Base-by-base conservation (phyloP, 30 jellyfish, hydroid and myxozoan genomes). In the Aurelia aurita region DNA sequence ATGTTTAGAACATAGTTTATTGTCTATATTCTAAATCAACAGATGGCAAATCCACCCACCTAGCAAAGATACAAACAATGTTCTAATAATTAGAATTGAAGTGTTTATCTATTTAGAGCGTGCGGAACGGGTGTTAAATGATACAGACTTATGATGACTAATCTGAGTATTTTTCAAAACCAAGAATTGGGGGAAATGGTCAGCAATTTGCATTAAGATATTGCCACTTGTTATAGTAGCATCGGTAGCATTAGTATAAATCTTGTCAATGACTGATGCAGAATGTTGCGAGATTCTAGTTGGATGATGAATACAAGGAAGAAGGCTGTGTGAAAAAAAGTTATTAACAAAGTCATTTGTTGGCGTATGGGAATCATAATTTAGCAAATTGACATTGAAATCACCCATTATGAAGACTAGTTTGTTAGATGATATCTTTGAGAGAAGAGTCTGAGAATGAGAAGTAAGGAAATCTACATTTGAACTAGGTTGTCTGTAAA, bases 311-410 rank as follows among this genome's bases (percentile, higher is more conserved):
- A n/a, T n/a, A n/a, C n/a, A n/a, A n/a, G n/a, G n/a, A n/a, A n/a
- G n/a, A n/a, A n/a, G n/a, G n/a, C n/a, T n/a, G n/a, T 71, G 32
- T 29, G 75, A 71, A 71, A 71, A 9, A 29, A 27, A 71, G 44
- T 39, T 44, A 28, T 71, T 71, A n/a, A n/a, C n/a, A n/a, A n/a
- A n/a, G n/a, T n/a, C n/a, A n/a, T n/a, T n/a, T n/a, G n/a, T n/a
- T n/a, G 84, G 84, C n/a, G 76, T 44, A 71, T 71, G 84, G 27
- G 84, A 71, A 39, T 22, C 84, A 71, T 71, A 71, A 31, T 45
- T 14, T 14, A 71, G 45, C 16, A 71, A 74, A 71, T 71, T 71
- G 26, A 61, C n/a, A n/a, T n/a, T n/a, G n/a, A n/a, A n/a, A n/a
- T n/a, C n/a, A n/a, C n/a, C n/a, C n/a, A n/a, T n/a, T n/a, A n/a